Evolutionary conservation across 2,797 vertebrate species (phyloP).

Genomic region (Falco naumanni): DNA sequence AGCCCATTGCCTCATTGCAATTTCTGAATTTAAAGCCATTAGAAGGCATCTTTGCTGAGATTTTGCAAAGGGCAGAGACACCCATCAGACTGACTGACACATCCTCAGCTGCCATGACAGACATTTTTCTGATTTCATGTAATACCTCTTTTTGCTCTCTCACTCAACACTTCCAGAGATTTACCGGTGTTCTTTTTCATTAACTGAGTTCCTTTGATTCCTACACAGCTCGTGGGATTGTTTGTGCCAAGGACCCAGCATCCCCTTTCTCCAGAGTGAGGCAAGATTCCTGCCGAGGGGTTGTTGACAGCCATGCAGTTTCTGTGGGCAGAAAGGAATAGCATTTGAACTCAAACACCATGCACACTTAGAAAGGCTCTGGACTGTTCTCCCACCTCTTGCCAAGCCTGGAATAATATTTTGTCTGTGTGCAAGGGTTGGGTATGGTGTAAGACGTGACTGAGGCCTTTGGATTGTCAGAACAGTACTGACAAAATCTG

Average conservation of each 20-base stretch:
- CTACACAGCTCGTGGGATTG: not conserved
- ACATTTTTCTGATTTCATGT: conserved; percentile 57
- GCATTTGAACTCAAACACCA: not conserved
- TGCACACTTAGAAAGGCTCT: not conserved
- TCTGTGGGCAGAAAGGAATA: not conserved
- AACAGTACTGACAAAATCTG: not conserved
- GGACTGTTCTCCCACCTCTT: not conserved
- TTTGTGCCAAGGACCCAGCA: not conserved
- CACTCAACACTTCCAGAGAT: conserved; percentile 64
- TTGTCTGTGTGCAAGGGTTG: not conserved
- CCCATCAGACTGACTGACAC: not conserved
- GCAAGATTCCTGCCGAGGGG: not conserved
- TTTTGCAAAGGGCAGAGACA: not conserved
- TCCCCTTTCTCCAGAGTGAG: not conserved
- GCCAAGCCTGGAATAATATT: not conserved
- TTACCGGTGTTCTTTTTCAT: conserved; percentile 33
- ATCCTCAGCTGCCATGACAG: conserved; percentile 51
- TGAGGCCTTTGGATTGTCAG: not conserved
- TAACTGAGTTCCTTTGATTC: conserved; percentile 4
- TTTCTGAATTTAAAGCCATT: not conserved
- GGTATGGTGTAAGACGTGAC: rapidly evolving
- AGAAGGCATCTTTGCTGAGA: not conserved
- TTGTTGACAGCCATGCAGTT: not conserved
- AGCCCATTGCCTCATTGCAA: not conserved
- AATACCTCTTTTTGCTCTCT: conserved; percentile 31